Evolutionary conservation across 92 coral and sea anemone species (phyloP).

Genomic region (Epizoanthus rinbou): DNA sequence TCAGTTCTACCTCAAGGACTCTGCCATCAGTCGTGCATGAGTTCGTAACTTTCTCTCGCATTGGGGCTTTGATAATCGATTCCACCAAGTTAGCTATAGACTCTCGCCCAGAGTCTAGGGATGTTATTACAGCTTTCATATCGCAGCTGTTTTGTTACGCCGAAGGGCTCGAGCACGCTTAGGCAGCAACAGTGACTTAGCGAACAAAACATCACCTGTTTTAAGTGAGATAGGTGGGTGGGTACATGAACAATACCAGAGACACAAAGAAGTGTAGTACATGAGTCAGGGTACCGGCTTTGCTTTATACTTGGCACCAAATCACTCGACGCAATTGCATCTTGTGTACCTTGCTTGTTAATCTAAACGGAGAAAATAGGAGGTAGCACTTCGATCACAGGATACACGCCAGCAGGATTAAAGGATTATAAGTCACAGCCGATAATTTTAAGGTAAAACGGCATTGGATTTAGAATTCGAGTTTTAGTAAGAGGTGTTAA

Average conservation of each 20-base stretch:
- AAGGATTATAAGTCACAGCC: too few relatives aligned
- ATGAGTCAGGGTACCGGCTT: background rate
- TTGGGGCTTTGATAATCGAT: background rate
- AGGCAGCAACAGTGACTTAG: background rate
- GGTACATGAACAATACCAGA: constrained; percentile 11
- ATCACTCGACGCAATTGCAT: background rate
- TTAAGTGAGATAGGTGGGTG: background rate
- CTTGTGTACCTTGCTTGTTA: too few relatives aligned
- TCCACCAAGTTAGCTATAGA: too few relatives aligned
- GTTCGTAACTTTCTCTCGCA: background rate
- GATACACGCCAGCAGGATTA: background rate
- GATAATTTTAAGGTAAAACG: too few relatives aligned
- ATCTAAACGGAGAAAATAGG: background rate
- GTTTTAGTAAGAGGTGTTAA: too few relatives aligned
- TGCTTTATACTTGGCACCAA: background rate
- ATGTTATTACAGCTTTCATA: background rate
- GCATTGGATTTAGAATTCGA: too few relatives aligned
- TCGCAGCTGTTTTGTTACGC: constrained; percentile 23
- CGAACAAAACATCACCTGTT: constrained; percentile 43
- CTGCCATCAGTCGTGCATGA: too few relatives aligned
- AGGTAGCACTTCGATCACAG: background rate
- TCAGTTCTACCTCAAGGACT: too few relatives aligned
- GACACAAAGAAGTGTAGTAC: constrained; percentile 18
- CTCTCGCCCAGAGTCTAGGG: background rate
- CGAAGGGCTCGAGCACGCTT: background rate